Evolutionary conservation across 1,140 invertebrate genomes (phyloP), one percentile per base, ranked within the genome.

Genomic region (Nephotettix cincticeps): DNA sequence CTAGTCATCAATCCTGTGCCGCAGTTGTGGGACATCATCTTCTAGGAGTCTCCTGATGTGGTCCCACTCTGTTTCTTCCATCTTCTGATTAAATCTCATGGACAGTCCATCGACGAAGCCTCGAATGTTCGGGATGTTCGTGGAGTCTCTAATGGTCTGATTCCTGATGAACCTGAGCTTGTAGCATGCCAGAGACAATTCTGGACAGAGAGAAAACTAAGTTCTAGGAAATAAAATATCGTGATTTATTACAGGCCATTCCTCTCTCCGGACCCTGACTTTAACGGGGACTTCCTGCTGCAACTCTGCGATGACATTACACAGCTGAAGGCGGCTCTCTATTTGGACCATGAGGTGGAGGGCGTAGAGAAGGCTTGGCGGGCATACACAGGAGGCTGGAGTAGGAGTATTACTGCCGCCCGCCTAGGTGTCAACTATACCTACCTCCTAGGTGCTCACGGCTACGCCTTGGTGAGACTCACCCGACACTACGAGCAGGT

Each of bases 281-380:
- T 58, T 2, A 58, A 58, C 54, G 54, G 54, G 27, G 54, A 58
- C 23, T 58, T 58, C 23, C 23, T 25, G 13, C 47, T 65, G 61
- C 17, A 36, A 29, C 23, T 65, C 27, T 65, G 61, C 30, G 61
- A 65, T 27, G 30, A 65, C 30, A 11, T 65, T 1, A 21, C 28
- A 1, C 61, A 65, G 23, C 61, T 65, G 27, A 30, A 30, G 61
- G 61, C 19, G 1, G 28, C 73, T 75, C 78, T 73, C 72, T 79
- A n/a, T 29, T 29, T n/a, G 1, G 25, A 14, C 17, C 28, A 25
- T 23, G 32, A 19, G 75, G 75, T 27, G 70, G 77, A 65, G 4
- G 61, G 61, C 28, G 27, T 23, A 6, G 77, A 77, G 6, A 66
- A 75, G 6, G 74, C 75, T 73, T 72, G 76, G 1, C 58, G 76